A percentile compares a stretch with the other conserved stretches of the same genome.
phyloP scores from a whole-genome alignment of 2,888 invertebrate genomes.

The Ditula angustiorana region DNA sequence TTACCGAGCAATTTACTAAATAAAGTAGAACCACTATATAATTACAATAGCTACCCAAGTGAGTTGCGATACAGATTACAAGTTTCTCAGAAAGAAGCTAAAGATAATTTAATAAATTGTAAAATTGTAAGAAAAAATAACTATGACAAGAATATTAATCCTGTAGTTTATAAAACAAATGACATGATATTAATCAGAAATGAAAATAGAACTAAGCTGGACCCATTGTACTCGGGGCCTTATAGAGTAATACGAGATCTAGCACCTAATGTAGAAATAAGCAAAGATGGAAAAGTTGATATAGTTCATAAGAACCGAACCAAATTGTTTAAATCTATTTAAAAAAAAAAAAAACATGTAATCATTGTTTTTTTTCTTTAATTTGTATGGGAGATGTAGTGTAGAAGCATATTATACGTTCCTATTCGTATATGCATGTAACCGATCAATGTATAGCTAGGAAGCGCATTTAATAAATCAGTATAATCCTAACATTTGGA shows the following conservation, averaged over 20 bases:
- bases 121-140: conserved; percentile 34
- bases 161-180: conserved; percentile 33
- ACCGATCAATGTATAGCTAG: too few species aligned
- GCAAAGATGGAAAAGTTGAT: background rate
- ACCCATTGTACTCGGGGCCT: conserved; percentile 40
- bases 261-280: background rate
- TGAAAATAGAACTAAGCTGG: conserved; percentile 42
- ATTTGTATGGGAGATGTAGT: background rate
- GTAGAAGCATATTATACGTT: too few species aligned
- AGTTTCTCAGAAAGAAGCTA: conserved; percentile 40
- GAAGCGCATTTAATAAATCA: too few species aligned
- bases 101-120: conserved; percentile 39
- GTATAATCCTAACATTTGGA: too few species aligned
- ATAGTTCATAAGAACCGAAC: background rate
- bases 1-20: conserved; percentile 40
- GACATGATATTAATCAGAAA: conserved; percentile 44
- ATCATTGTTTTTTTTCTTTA: background rate
- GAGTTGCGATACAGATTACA: conserved; percentile 44
- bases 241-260: conserved; percentile 33
- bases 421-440: too few species aligned
- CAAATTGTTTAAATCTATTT: background rate
- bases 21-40: conserved; percentile 42
- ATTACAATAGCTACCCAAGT: conserved; percentile 34
- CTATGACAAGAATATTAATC: conserved; percentile 40
- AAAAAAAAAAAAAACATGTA: background rate